Base-by-base conservation (phyloP, 2,797 vertebrate species). In the Enteromius anoplus region DNA sequence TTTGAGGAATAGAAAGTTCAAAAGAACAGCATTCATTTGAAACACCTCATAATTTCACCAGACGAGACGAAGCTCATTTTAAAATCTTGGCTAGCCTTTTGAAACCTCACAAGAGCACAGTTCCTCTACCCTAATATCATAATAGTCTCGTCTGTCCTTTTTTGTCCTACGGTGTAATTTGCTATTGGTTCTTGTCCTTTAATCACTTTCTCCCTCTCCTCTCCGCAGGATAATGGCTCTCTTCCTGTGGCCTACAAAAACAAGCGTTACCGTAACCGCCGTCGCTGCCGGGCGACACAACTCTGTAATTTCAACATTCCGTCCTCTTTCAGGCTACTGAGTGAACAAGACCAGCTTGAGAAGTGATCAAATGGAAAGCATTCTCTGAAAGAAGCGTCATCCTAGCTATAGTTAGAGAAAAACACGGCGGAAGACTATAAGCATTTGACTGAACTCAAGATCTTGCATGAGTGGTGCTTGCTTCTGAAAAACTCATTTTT, bases 271-370 rank as follows among this genome's bases (percentile, higher is more conserved):
- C 60, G 60, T 85, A 83, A 88, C 85, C 83, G 26, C 80, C 49
- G 77, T 70, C 9, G 29, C 72, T 81, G 69, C 75, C 49, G 47
- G 80, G 66, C 69, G 29, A 80, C 73, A 42, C 77, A 58, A 70
- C 85, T 84, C 86, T 86, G 69, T 84, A 81, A 88, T 88, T 87
- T 83, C 8, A 42, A 68, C 83, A 86, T 88, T 86, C 86, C 68
- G 9, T 60, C 47, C 76, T 71, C 58, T 80, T 77, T 80, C 19
- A 82, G 71, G 51, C 79, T 66, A 75, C 66, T 15, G 82, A 79
- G 34, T 4, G 19, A 85, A 73, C 32, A 75, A 7, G 73, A 40
- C 71, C 60, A 49, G 76, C 80, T 77, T 73, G 65, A 73, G 60
- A 34, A 80, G 26, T 19, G 75, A 86, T 84, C 80, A 78, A 81